These are phyloP conservation scores for Camponotus pennsylvanicus DNA, from an alignment of 1,140 invertebrate species.

Conservation along the genomic window DNA sequence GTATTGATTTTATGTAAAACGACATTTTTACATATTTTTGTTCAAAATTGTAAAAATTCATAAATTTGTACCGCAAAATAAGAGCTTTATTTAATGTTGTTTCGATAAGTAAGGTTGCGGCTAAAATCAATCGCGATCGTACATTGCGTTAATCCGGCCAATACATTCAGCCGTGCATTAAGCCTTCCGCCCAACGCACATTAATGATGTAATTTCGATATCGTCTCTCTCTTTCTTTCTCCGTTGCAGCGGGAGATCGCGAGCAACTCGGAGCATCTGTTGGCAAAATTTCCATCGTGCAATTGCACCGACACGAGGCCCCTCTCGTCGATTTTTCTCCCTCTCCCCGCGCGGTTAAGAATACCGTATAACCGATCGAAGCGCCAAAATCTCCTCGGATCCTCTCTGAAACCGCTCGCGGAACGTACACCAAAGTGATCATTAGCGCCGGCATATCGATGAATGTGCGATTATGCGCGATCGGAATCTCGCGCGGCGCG, in stretches of 20 bases:
- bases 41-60: background rate
- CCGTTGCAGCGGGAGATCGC: background rate
- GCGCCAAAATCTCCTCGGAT: constrained; percentile 34
- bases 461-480: constrained; percentile 35
- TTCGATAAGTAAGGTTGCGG: background rate
- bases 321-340: background rate
- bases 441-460: constrained; percentile 72
- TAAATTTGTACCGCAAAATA: background rate
- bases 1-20: background rate
- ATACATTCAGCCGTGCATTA: constrained; percentile 10
- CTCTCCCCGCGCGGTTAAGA: constrained; percentile 17
- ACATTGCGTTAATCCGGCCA: constrained; percentile 35
- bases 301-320: constrained; percentile 26
- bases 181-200: background rate
- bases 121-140: constrained; percentile 3
- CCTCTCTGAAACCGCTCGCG: background rate
- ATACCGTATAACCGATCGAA: constrained; percentile 21
- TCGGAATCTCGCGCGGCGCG: constrained; percentile 33
- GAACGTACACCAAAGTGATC: constrained; percentile 46
- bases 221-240: background rate
- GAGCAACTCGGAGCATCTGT: background rate
- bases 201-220: background rate
- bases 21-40: background rate
- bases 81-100: background rate
- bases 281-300: background rate